These are phyloP conservation scores for Borostomias antarcticus DNA, from an alignment of 2,797 vertebrate genomes.

Conservation along the genomic window DNA sequence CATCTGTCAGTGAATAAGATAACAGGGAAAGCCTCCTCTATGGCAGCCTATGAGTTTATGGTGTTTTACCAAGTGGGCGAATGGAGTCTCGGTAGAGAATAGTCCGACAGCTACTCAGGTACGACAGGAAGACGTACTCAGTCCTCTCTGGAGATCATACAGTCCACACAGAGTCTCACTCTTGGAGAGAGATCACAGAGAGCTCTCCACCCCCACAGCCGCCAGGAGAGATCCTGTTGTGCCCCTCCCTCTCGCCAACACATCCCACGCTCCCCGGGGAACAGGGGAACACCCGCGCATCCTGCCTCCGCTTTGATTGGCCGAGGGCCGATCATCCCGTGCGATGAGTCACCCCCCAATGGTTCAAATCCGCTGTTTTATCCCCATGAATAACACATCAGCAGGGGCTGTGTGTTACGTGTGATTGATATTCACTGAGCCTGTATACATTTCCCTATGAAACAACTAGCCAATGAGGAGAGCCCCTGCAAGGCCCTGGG, in stretches of 20 bases:
- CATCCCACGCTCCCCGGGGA: conserved; percentile 22
- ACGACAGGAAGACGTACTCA: neutral
- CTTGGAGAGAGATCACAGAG: neutral
- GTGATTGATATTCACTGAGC: conserved; percentile 57
- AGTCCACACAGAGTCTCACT: too few species aligned
- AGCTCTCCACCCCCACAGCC: too few species aligned
- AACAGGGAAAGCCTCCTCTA: neutral
- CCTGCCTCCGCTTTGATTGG: conserved; percentile 55
- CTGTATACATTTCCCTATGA: conserved; percentile 57
- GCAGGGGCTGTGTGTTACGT: conserved; percentile 27
- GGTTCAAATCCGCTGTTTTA: conserved; percentile 49
- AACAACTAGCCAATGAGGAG: conserved; percentile 42
- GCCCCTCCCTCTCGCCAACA: conserved; percentile 23
- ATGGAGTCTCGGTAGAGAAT: conserved; percentile 9
- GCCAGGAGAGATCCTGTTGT: neutral
- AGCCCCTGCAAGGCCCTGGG: conserved; percentile 49
- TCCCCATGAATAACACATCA: conserved; percentile 55
- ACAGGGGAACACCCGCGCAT: conserved; percentile 42
- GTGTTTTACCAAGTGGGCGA: conserved; percentile 1
- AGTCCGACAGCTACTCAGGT: neutral
- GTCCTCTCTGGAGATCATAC: neutral
- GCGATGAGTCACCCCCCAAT: conserved; percentile 64
- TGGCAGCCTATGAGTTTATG: neutral
- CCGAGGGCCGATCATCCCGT: conserved; percentile 47
- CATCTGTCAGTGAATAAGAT: conserved; percentile 15